Conservation (phyloP, 2,797 vertebrate genomes). For the Pangasius larnaudii region DNA sequence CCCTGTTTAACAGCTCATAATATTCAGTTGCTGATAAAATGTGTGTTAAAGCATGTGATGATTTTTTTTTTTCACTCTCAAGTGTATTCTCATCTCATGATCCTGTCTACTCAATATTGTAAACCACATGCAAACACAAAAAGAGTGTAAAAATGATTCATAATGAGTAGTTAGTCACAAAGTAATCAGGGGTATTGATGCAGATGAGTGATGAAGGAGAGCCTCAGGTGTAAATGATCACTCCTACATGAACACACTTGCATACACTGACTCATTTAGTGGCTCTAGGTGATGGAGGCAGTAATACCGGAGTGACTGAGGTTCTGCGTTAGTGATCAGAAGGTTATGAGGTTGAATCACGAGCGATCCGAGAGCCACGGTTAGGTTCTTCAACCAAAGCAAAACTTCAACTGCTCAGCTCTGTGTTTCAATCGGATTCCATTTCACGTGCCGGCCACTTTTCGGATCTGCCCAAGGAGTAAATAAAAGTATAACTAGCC, state of each 20-base stretch:
- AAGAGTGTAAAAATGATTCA: not conserved
- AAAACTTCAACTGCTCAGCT: not conserved
- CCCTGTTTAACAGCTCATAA: not conserved
- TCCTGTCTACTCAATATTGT: not conserved
- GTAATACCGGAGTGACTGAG: not conserved
- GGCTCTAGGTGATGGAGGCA: not conserved
- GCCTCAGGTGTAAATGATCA: not conserved
- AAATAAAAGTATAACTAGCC: not conserved
- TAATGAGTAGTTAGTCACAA: not conserved
- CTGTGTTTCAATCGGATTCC: not conserved
- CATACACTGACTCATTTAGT: not conserved
- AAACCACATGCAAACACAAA: not conserved
- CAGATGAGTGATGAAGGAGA: not conserved
- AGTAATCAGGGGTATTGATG: not conserved
- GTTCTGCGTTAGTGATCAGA: not conserved
- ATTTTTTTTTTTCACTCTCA: not conserved
- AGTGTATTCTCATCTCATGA: not conserved
- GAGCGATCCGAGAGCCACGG: not conserved
- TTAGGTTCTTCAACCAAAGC: not conserved
- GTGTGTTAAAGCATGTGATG: not conserved
- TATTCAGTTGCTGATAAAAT: not conserved
- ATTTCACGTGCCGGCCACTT: not conserved
- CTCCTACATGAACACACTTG: not conserved
- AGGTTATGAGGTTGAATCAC: not conserved
- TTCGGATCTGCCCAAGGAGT: not conserved